Conservation (phyloP, 2,888 invertebrate species). For the Cheilosia vernalis region DNA sequence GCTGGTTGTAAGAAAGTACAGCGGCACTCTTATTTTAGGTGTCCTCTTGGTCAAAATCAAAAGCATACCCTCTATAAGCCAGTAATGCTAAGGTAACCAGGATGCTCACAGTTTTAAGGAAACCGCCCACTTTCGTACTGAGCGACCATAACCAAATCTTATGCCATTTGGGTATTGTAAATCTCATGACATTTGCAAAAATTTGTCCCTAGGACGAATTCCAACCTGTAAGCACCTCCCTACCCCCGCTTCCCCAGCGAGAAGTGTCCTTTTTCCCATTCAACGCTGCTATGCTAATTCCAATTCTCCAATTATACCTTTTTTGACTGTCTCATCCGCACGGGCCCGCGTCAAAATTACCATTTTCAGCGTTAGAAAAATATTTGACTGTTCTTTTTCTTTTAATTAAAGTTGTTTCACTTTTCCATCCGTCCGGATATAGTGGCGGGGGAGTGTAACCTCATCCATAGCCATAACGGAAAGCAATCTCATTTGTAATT, state of each 20-base stretch:
- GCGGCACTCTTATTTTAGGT: too few species aligned
- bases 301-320: not conserved
- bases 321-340: not conserved
- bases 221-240: not conserved
- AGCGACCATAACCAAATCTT: too few species aligned
- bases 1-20: too few species aligned
- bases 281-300: not conserved
- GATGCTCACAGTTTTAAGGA: too few species aligned
- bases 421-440: conserved; percentile 6
- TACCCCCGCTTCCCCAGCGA: not conserved
- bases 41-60: too few species aligned
- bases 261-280: not conserved
- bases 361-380: conserved; percentile 34
- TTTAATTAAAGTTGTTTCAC: conserved; percentile 62
- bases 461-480: conserved; percentile 5
- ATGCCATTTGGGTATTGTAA: too few species aligned
- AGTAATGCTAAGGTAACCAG: too few species aligned
- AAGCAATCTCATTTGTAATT: conserved; percentile 66
- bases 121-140: too few species aligned
- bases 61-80: too few species aligned
- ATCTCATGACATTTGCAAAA: too few species aligned
- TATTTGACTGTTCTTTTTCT: conserved; percentile 33
- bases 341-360: conserved; percentile 35
- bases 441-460: conserved; percentile 14
- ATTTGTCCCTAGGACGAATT: too few species aligned